Base-by-base conservation (phyloP, 2,797 vertebrate genomes). In the Hafferia zeledoni region DNA sequence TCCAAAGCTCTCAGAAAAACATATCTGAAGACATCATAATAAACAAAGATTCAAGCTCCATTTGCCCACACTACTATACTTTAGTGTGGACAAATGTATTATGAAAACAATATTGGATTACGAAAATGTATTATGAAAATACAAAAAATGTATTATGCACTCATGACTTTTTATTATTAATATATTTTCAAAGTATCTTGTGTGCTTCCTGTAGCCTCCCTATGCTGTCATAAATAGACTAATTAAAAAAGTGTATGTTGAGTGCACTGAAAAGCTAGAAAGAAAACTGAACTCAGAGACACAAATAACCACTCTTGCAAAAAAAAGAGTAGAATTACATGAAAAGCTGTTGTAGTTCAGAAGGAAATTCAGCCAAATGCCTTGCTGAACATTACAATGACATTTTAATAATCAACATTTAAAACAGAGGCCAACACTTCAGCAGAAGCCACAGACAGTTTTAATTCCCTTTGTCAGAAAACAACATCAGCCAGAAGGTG, bases 1-100 rank as follows among this genome's bases (percentile, higher is more conserved):
- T 27, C 19, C 68, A 90, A 80, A 96, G 49, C n/a, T 84, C 78
- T 61, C 61, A 76, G 64, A 76, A 87, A 72, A 41, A 75, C 55
- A 0, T 10, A 72, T 22, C 30, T n/a, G 17, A 84, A 89, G 63
- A 56, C 16, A 78, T 56, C 3, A 3, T 33, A 89, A 92, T n/a
- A 60, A 87, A 74, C 19, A 71, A 90, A 90, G 17, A 77, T 35
- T 81, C 47, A 81, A 76, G 39, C 28, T 83, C 55, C 31, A 44
- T 37, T 59, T 83, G 47, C 55, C 67, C 64, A 65, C 33, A 39
- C 10, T 87, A 87, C 20, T 46, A 37, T 9, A 44, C 19, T 37
- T 46, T 82, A 81, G 50, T 37, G 35, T 37, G 35, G 35, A 37
- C 35, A 37, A 37, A 37, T 10, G 35, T 37, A 37, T 37, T 37